A percentile compares a stretch with the other conserved stretches of the same genome.
These are phyloP conservation scores for Mus pahari DNA, from an alignment of 2,113 vertebrate genomes.

Conservation along the genomic window DNA sequence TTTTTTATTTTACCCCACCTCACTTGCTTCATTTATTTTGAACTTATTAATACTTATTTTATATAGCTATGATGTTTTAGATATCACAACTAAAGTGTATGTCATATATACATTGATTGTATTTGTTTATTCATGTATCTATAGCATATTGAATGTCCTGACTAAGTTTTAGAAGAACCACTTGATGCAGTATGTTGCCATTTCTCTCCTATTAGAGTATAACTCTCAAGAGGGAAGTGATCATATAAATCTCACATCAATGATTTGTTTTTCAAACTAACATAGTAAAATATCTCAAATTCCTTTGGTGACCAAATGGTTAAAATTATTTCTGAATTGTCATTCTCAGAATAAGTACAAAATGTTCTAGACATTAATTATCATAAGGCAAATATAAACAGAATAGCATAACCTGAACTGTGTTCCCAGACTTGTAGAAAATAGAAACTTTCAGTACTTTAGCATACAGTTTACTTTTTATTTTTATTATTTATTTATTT, in stretches of 20 bases:
- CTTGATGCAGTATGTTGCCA: not conserved
- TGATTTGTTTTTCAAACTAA: not conserved
- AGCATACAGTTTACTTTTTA: too few relatives aligned
- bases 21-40: not conserved
- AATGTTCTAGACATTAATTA: not conserved
- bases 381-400: not conserved
- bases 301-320: not conserved
- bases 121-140: not conserved
- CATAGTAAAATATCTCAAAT: not conserved
- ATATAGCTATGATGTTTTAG: not conserved
- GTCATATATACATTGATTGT: too few relatives aligned
- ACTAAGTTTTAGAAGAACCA: not conserved
- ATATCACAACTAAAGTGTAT: not conserved
- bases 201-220: not conserved
- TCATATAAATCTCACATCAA: not conserved
- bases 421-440: not conserved
- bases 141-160: not conserved
- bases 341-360: not conserved
- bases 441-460: not conserved
- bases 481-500: too few relatives aligned
- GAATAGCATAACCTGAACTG: not conserved
- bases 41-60: not conserved
- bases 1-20: not conserved
- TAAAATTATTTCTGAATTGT: not conserved
- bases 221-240: not conserved